These are phyloP conservation scores for Anneissia japonica DNA, from an alignment of 35 echinoderm and acorn worm species.

Conservation along the genomic window DNA sequence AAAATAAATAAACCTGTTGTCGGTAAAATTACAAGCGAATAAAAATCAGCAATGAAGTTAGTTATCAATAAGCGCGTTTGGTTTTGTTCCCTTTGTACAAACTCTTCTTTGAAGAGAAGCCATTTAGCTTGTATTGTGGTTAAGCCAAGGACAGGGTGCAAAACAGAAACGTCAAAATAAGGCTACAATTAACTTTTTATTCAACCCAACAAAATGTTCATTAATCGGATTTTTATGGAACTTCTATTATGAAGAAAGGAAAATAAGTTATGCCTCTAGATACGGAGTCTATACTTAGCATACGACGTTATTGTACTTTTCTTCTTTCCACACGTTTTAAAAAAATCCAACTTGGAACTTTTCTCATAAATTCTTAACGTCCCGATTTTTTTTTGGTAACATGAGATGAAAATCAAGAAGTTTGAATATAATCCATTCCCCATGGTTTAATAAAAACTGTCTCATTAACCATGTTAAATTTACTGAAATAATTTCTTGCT, in stretches of 20 bases:
- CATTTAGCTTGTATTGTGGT: neutral
- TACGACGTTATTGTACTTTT: neutral
- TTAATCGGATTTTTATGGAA: neutral
- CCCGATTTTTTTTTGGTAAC: neutral
- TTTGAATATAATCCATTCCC: neutral
- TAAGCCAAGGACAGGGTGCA: neutral
- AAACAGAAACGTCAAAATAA: neutral
- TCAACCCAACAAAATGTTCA: neutral
- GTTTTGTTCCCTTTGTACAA: neutral
- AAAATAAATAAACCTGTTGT: neutral
- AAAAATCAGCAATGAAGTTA: neutral
- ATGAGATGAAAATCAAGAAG: neutral
- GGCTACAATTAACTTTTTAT: neutral
- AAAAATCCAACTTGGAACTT: neutral
- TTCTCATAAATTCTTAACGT: neutral
- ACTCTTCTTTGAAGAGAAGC: neutral
- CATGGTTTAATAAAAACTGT: neutral
- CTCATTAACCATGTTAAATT: neutral
- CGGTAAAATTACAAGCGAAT: neutral
- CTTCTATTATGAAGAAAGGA: neutral
- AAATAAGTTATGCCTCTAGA: neutral
- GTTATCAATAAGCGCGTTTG: neutral
- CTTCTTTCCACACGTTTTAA: neutral
- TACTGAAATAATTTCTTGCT: neutral
- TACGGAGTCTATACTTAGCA: neutral